Evolutionary conservation across 2,888 invertebrate species (phyloP), one percentile per base, ranked within the genome.

Genomic region (Cynaeus angustus): DNA sequence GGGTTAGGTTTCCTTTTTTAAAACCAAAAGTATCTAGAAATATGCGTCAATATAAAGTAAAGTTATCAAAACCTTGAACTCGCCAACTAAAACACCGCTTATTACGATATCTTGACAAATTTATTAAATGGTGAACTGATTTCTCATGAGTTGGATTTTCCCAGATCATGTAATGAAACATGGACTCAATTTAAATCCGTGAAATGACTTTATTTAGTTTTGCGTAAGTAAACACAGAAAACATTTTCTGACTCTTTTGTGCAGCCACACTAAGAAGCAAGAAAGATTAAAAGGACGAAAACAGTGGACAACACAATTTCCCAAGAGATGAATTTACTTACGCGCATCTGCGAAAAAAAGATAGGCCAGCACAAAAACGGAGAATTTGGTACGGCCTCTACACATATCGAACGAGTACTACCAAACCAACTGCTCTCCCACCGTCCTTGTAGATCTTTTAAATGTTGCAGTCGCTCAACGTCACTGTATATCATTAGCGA

Each of bases 361-460:
- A 8, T 43, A 10, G n/a, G 41, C 28, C 10, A 56, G 4, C 41
- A 56, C 43, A 43, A 43, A 56, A 56, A 56, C 43, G 26, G 12
- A n/a, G 10, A 56, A 43, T 21, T 43, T 43, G 16, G 16, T 12
- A 38, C 33, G 3, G 0, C n/a, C 41, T 38, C 14, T 12, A 8
- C 38, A 38, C 56, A 56, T 56, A 16, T 43, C 28, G 26, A 26
- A 10, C 56, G 28, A 56, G 14, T 37, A 56, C 43, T 43, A 10
- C n/a, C 56, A 12, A 26, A 56, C 56, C 56, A 21, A 56, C 56
- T 56, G 43, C 41, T 43, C 43, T 26, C 16, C n/a, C 10, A 41
- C 21, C 56, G 56, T 56, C 56, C 56, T 56, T 56, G 56, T 43
- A 56, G 43, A 55, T 56, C 56, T 56, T 56, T 56, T 56, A 56